These are phyloP conservation scores for Asbolus verrucosus DNA, from an alignment of 1,140 invertebrate species.

Conservation along the genomic window DNA sequence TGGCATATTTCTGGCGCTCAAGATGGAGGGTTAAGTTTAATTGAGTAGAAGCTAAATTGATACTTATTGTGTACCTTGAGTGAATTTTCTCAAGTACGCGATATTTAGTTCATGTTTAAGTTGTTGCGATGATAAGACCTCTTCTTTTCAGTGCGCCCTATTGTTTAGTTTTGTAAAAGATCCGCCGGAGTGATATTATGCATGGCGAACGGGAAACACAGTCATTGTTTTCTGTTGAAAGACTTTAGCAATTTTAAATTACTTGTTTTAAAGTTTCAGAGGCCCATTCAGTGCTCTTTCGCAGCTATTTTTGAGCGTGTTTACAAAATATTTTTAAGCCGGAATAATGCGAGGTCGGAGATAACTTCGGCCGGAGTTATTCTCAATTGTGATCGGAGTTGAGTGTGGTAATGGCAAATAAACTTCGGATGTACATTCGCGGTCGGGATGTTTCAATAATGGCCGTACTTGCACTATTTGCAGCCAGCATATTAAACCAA, in stretches of 20 bases:
- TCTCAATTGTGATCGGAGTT: slow-evolving; percentile 9
- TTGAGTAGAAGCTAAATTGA: slow-evolving; percentile 37
- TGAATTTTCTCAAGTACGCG: slow-evolving; percentile 28
- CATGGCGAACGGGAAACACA: slow-evolving; percentile 53
- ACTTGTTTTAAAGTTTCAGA: slow-evolving; percentile 54
- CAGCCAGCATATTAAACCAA: slow-evolving; percentile 29
- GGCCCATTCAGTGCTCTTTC: slow-evolving; percentile 48
- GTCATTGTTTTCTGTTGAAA: slow-evolving; percentile 54
- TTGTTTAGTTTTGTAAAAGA: slow-evolving; percentile 55
- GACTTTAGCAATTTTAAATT: slow-evolving; percentile 53
- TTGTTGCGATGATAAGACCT: slow-evolving; percentile 30
- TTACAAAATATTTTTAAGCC: slow-evolving; percentile 11
- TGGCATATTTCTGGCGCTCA: slow-evolving; percentile 33
- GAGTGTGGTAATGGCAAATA: slow-evolving; percentile 8
- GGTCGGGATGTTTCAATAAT: slow-evolving; percentile 34
- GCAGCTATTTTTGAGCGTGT: slow-evolving; percentile 33
- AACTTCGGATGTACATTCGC: slow-evolving; percentile 23
- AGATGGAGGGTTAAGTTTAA: slow-evolving; percentile 30
- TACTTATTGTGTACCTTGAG: slow-evolving; percentile 37
- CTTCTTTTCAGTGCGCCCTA: slow-evolving; percentile 31
- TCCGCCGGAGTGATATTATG: slow-evolving; percentile 50
- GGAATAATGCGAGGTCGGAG: neutral
- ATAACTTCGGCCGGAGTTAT: neutral
- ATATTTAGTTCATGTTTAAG: slow-evolving; percentile 39
- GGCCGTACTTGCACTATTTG: slow-evolving; percentile 28